phyloP scores from a whole-genome alignment of 2,888 invertebrate genomes.

The Sarcophaga caerulescens region DNA sequence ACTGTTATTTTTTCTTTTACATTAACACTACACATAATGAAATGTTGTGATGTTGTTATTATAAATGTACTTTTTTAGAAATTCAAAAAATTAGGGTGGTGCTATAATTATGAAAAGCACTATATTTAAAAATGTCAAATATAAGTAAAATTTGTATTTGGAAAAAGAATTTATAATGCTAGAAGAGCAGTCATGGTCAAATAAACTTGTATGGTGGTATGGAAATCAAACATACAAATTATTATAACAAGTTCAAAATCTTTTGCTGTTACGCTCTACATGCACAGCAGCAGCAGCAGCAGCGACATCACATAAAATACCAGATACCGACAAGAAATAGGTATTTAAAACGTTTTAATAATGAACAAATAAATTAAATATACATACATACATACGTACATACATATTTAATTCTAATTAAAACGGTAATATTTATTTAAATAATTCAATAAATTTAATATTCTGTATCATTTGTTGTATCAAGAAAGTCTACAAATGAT shows the following conservation, averaged over 20 bases:
- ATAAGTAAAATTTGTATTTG: not conserved
- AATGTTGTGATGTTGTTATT: no score
- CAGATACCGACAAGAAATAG: not conserved
- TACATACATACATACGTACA: not conserved
- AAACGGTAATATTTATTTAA: no score
- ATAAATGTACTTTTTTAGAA: no score
- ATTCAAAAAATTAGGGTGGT: no score
- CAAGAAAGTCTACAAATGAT: no score
- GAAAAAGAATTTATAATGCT: constrained; percentile 27
- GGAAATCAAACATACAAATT: constrained; percentile 29
- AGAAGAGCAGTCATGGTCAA: constrained; percentile 27
- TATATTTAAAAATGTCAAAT: no score
- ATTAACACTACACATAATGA: no score
- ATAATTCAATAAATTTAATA: no score
- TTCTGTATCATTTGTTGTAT: no score
- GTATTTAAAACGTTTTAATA: not conserved
- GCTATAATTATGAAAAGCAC: no score
- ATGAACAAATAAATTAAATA: not conserved
- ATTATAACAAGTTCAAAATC: not conserved
- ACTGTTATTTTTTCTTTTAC: no score
- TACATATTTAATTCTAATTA: not conserved
- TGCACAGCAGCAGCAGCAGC: not conserved
- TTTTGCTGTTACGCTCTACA: not conserved
- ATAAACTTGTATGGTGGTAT: constrained; percentile 41
- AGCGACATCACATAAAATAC: not conserved